These are phyloP conservation scores for Pristionchus fissidentatus DNA, from an alignment of 2,888 invertebrate genomes.

Conservation along the genomic window DNA sequence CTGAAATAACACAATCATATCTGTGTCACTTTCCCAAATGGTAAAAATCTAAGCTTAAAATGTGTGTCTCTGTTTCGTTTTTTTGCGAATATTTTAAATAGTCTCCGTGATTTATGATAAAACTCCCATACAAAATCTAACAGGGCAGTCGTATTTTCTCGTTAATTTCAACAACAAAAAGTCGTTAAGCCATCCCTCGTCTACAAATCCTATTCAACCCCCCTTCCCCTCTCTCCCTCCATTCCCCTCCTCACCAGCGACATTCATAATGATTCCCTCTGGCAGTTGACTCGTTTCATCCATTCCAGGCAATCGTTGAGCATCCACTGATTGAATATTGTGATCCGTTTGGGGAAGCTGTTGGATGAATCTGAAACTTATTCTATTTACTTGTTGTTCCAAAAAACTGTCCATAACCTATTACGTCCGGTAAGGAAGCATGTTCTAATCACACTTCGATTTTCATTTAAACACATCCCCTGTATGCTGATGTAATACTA, in stretches of 20 bases:
- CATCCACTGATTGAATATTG: constrained; percentile 85
- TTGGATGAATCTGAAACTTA: constrained; percentile 84
- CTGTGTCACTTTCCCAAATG: background rate
- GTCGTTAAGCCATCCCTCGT: too few relatives aligned
- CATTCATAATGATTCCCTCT: constrained; percentile 24
- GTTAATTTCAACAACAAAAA: too few relatives aligned
- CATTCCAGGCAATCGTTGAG: constrained; percentile 79
- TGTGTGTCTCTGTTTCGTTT: too few relatives aligned
- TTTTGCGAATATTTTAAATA: too few relatives aligned
- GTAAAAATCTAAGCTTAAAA: background rate
- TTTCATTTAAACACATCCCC: too few relatives aligned
- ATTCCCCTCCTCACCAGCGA: background rate
- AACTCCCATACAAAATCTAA: too few relatives aligned
- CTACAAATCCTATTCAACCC: too few relatives aligned
- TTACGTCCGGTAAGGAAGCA: background rate
- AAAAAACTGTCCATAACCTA: background rate
- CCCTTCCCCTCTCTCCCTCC: too few relatives aligned
- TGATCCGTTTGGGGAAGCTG: constrained; percentile 88
- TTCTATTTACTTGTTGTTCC: background rate
- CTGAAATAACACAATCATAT: constrained; percentile 32
- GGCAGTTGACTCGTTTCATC: constrained; percentile 15
- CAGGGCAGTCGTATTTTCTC: too few relatives aligned
- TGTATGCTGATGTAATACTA: too few relatives aligned
- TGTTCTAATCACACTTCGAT: background rate
- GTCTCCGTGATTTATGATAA: too few relatives aligned